Base-by-base conservation (phyloP, 2,797 vertebrate genomes). In the Ammospiza maritima region DNA sequence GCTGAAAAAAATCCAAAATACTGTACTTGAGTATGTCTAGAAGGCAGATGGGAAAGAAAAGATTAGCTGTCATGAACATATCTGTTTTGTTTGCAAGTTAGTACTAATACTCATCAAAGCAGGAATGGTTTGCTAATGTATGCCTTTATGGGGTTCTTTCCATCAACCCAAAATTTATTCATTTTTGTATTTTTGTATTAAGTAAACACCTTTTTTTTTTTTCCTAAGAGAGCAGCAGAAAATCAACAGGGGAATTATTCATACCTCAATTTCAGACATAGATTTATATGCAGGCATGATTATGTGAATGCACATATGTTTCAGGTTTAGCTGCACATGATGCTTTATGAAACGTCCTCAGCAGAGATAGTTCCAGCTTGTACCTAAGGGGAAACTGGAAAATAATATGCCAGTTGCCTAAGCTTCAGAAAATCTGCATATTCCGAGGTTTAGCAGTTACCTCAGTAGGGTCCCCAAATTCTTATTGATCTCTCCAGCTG, bases 1-100 rank as follows among this genome's bases (percentile, higher is more conserved):
- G 27, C 4, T 87, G 34, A 90, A 89, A 87, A 90, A 65, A 7
- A 16, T 34, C 44, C 40, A 70, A 73, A 53, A 53, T 38, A 10
- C 27, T 72, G 40, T 42, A 50, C 29, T 79, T 73, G 23, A 85
- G 20, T 14, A 65, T n/a, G 11, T 74, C 51, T 84, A 79, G 23
- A 44, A 73, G 51, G 9, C 50, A 84, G 30, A 61, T 11, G 22
- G 30, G 19, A 34, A 79, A 79, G 11, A 17, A 32, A 79, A 76
- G 9, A 16, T 47, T 66, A 26, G 3, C 4, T 38, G 36, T 26
- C 0, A 0, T 16, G 73, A 70, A 26, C 0, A 0, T 53, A 66
- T n/a, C 32, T 34, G 9, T 25, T 93, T 87, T 73, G 8, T 53
- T 57, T 74, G 20, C 8, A 66, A 65, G 15, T 84, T 81, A 69